Base-by-base conservation (phyloP, 2,797 vertebrate genomes). In the Xiphophorus birchmanni region DNA sequence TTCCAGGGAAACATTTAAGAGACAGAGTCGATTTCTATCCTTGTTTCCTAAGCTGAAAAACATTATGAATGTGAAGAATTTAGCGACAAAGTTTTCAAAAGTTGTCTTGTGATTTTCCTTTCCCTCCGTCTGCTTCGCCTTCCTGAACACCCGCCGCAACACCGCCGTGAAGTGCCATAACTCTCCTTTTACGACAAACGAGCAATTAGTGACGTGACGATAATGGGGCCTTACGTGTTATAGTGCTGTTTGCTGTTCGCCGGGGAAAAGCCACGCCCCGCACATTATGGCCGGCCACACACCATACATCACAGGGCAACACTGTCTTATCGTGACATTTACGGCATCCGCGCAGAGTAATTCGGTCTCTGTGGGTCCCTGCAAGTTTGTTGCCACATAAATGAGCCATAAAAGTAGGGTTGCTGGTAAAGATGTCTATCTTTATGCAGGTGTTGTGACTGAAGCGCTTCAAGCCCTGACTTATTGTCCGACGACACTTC, bases 371-470 rank as follows among this genome's bases (percentile, higher is more conserved):
- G 78, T 75, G 80, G 80, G 85, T 84, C 80, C 77, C 73, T 83
- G 83, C 47, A 40, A 90, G 89, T 84, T 90, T 93, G 92, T 93
- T 92, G 93, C 90, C 90, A 93, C 90, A 95, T 93, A 94, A 94
- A 94, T 93, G 90, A 90, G 91, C 88, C 92, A 90, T 95, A 95
- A 94, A 94, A 91, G 85, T 87, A 83, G 87, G 92, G 86, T 93
- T 90, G 93, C 92, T 89, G 87, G 85, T 90, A 89, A 94, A 96
- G 95, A 96, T 96, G 87, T 84, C 63, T 93, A 95, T 96, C 95
- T 95, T 90, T 90, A 95, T 95, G 95, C 94, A 95, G 95, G 93
- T 95, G 94, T 95, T 95, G 93, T 93, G 95, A 93, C 94, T 95
- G 83, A 90, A 82, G 89, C 91, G 86, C 87, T 87, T 91, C 77